phyloP scores from a whole-genome alignment of 1,140 invertebrate species.

The Lasioglossum albipes region DNA sequence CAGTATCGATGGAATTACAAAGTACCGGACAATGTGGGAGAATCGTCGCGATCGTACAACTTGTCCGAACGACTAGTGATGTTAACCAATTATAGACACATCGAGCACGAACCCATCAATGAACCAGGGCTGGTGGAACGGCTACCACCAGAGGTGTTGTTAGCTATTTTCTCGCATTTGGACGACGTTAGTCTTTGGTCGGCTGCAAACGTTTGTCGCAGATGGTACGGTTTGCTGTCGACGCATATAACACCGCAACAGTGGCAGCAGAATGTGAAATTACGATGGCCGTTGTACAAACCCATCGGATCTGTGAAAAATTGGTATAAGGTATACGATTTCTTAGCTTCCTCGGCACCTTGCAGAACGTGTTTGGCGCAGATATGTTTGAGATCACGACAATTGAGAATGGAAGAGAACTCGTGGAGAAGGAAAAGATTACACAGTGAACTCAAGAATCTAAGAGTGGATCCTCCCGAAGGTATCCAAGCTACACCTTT shows the following conservation, averaged over 20 bases:
- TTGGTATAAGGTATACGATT: conserved; percentile 87
- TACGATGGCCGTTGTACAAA: conserved; percentile 91
- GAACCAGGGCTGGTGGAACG: conserved; percentile 80
- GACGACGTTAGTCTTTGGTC: conserved; percentile 95
- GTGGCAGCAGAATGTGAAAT: conserved; percentile 88
- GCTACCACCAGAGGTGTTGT: conserved; percentile 88
- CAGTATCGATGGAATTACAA: conserved; percentile 58
- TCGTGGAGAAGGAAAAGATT: conserved; percentile 88
- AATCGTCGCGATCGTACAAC: conserved; percentile 69
- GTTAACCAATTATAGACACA: conserved; percentile 76
- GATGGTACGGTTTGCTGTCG: conserved; percentile 90
- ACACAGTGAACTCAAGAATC: conserved; percentile 87
- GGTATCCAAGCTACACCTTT: conserved; percentile 93
- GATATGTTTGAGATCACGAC: conserved; percentile 84
- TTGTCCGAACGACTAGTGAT: conserved; percentile 78
- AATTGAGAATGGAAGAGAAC: conserved; percentile 84
- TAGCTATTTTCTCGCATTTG: conserved; percentile 92
- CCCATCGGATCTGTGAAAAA: conserved; percentile 86
- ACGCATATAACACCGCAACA: conserved; percentile 87
- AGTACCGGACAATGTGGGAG: conserved; percentile 56
- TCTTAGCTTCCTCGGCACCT: conserved; percentile 79
- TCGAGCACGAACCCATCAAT: conserved; percentile 74
- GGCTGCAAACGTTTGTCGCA: conserved; percentile 90
- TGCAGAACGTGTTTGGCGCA: conserved; percentile 92
- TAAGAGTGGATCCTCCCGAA: conserved; percentile 91